Evolutionary conservation across 2,797 vertebrate species (phyloP), one percentile per base, ranked within the genome.

Genomic region (Falco cherrug): DNA sequence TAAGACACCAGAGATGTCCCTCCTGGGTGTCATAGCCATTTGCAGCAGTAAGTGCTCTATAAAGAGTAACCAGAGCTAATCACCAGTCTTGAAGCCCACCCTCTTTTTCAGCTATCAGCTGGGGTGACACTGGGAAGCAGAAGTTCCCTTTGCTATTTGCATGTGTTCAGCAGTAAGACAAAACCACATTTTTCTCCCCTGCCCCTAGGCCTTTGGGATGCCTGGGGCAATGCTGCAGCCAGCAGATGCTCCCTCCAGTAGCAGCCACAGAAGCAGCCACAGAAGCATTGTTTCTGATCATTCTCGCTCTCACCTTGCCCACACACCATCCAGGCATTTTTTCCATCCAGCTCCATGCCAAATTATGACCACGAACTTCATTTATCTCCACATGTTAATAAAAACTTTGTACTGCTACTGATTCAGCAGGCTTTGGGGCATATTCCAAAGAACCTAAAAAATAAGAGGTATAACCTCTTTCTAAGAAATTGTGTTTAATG

Each of bases 171-270:
- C 26, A 31, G 8, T 13, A 68, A 69, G 9, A 64, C 19, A 93
- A 90, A 88, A 59, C 2, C 56, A 64, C 18, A 12, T 56, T 31
- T 69, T 17, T 19, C 45, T 41, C 45, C 17, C 45, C 17, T 45
- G 45, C 47, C 28, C n/a, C 10, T 6, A 73, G 31, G 47, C 10
- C 17, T 21, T 51, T 1, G 1, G 64, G 50, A 60, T 0, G 0
- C 21, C 37, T 20, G 25, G 13, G 8, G 14, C 0, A 1, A 61
- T n/a, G 35, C 21, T 79, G 57, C 39, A 43, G 47, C 3, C 3
- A 50, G 11, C 8, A 90, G 59, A 65, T 20, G 15, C n/a, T 84
- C 19, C 21, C 6, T 60, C 7, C 18, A 61, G 50, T 2, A 54
- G 50, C 48, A 64, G 45, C 33, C 67, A 18, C n/a, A 20, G 37